A percentile compares a stretch with the other conserved stretches of the same genome.
These are phyloP conservation scores for Drosophila nannoptera DNA, from an alignment of 1,140 invertebrate species.

Conservation along the genomic window DNA sequence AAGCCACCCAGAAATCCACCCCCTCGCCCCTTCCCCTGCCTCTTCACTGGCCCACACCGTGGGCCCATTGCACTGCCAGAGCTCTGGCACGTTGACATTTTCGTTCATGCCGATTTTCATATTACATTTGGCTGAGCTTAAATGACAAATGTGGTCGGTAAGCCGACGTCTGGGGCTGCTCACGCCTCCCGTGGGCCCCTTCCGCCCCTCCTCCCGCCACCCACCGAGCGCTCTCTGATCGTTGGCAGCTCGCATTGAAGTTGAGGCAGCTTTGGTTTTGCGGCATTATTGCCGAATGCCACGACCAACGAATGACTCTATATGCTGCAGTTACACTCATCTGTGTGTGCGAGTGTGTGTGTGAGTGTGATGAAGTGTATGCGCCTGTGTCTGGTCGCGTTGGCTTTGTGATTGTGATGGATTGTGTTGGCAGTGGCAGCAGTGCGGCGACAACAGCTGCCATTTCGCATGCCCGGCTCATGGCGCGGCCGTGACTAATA, in stretches of 20 bases:
- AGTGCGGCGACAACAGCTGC: constrained; percentile 39
- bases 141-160: constrained; percentile 74
- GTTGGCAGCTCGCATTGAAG: constrained; percentile 39
- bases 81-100: constrained; percentile 60
- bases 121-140: constrained; percentile 74
- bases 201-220: constrained; percentile 10
- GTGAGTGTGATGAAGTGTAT: constrained; percentile 28
- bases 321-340: constrained; percentile 18
- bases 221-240: constrained; percentile 8
- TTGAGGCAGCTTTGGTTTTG: constrained; percentile 66
- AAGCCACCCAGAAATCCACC: neutral
- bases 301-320: constrained; percentile 39
- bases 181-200: constrained; percentile 1
- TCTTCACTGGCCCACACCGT: too few relatives aligned
- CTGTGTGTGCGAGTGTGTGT: constrained; percentile 10
- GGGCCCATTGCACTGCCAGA: neutral
- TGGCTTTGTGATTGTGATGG: constrained; percentile 70
- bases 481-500: too few relatives aligned
- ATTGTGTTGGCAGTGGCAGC: constrained; percentile 55
- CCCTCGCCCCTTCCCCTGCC: neutral
- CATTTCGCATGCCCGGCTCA: neutral
- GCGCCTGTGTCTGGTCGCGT: constrained; percentile 44
- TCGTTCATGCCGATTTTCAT: constrained; percentile 71
- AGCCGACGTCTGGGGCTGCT: constrained; percentile 60
- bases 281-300: constrained; percentile 67